These are phyloP conservation scores for Otocyon megalotis DNA, from an alignment of 2,113 vertebrate genomes.

Conservation along the genomic window DNA sequence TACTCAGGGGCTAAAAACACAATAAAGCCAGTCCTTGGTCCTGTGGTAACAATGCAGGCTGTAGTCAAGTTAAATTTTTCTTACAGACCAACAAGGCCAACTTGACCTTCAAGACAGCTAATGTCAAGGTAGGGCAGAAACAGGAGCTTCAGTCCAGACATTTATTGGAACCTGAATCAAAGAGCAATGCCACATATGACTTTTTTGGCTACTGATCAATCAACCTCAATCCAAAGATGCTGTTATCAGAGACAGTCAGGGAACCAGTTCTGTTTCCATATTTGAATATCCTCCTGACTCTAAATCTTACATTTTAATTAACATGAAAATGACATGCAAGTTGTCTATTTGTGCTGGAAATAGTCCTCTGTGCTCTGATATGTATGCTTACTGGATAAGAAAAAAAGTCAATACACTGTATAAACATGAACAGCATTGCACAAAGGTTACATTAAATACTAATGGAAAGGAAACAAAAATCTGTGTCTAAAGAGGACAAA, in stretches of 20 bases:
- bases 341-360: not conserved
- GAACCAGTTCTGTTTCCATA: not conserved
- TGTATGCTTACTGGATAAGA: not conserved
- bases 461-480: not conserved
- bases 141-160: fast-evolving
- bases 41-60: not conserved
- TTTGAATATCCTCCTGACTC: not conserved
- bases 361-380: not conserved
- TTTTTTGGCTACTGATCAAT: not conserved
- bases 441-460: not conserved
- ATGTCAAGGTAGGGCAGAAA: not conserved
- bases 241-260: not conserved
- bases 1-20: not conserved
- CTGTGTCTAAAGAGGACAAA: not conserved
- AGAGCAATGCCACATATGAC: fast-evolving
- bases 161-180: not conserved
- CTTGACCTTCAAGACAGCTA: not conserved
- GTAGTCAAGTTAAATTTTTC: not conserved
- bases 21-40: too few species aligned
- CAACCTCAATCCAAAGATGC: not conserved
- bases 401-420: not conserved
- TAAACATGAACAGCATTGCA: not conserved
- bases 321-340: not conserved
- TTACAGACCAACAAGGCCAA: not conserved
- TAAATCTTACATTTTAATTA: not conserved